Percentiles rank a stretch among this genome's conserved stretches.
These are phyloP conservation scores for Drosophila mulleri DNA, from an alignment of 2,888 invertebrate genomes.

Conservation along the genomic window DNA sequence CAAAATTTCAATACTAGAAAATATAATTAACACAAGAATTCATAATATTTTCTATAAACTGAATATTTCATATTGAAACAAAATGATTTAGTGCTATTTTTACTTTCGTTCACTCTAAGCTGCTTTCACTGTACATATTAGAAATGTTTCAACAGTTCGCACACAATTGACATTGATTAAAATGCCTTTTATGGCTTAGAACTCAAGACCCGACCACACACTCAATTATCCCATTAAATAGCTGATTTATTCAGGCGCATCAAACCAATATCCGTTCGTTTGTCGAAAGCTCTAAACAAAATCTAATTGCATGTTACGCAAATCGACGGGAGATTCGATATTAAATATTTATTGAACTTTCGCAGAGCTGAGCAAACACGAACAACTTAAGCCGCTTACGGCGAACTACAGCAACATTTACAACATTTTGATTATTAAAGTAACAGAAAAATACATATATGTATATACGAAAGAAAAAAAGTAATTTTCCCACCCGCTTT, in stretches of 20 bases:
- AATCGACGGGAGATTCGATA: conserved; percentile 49
- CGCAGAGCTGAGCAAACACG: conserved; percentile 1
- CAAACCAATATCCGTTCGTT: conserved; percentile 30
- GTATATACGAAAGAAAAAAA: not conserved
- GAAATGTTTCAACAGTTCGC: not conserved
- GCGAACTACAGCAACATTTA: conserved; percentile 9
- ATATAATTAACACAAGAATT: not conserved
- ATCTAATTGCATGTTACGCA: conserved; percentile 46
- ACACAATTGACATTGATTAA: not conserved
- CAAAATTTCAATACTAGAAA: not conserved
- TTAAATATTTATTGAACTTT: conserved; percentile 55
- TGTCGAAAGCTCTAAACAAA: not conserved
- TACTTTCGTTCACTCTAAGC: not conserved
- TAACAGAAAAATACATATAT: not conserved
- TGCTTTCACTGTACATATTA: not conserved
- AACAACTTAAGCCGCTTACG: conserved; percentile 40
- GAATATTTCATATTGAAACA: no score
- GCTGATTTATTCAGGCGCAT: conserved; percentile 12
- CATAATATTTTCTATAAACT: not conserved
- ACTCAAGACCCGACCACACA: not conserved
- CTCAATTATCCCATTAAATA: conserved; percentile 5
- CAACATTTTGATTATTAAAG: conserved; percentile 24
- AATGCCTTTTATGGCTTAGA: not conserved
- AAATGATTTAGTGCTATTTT: not conserved
- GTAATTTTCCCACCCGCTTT: conserved; percentile 11